These are phyloP conservation scores for Halisarca cf. caerulea DNA, from an alignment of 37 sponge, comb jelly and placozoan species.

Conservation along the genomic window DNA sequence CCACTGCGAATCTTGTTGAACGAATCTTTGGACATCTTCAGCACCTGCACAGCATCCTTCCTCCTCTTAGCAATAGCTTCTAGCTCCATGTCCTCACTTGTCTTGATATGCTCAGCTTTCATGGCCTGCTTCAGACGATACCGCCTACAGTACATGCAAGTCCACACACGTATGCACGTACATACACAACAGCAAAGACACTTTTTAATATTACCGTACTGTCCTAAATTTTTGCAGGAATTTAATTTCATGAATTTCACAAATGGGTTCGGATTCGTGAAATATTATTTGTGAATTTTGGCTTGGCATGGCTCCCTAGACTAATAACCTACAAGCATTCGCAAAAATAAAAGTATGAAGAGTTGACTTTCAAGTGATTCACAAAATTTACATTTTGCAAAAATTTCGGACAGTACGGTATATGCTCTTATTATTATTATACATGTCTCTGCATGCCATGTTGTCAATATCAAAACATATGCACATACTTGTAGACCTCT, in stretches of 20 bases:
- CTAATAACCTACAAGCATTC: too few relatives aligned
- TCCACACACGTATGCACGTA: background rate
- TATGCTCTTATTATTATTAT: too few relatives aligned
- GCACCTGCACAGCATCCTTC: conserved; percentile 41
- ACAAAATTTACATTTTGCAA: too few relatives aligned
- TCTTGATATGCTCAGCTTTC: conserved; percentile 22
- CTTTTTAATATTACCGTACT: background rate
- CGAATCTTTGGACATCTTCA: conserved; percentile 45
- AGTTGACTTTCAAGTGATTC: too few relatives aligned
- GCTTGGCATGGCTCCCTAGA: too few relatives aligned
- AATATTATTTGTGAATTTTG: too few relatives aligned
- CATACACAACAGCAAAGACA: background rate
- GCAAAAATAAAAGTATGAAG: too few relatives aligned
- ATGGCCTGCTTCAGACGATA: background rate
- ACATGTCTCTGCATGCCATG: too few relatives aligned
- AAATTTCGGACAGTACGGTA: too few relatives aligned
- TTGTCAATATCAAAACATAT: background rate
- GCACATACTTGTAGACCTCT: conserved; percentile 20
- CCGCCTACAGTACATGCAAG: background rate
- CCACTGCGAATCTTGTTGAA: conserved; percentile 43
- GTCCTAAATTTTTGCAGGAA: too few relatives aligned
- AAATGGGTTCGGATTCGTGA: too few relatives aligned
- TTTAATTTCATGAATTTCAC: too few relatives aligned
- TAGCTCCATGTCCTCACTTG: conserved; percentile 61
- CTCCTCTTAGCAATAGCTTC: conserved; percentile 56